Percentiles rank a stretch among this genome's conserved stretches.
Conservation (phyloP, 2,113 vertebrate species). For the Mormyrus lacerda region DNA sequence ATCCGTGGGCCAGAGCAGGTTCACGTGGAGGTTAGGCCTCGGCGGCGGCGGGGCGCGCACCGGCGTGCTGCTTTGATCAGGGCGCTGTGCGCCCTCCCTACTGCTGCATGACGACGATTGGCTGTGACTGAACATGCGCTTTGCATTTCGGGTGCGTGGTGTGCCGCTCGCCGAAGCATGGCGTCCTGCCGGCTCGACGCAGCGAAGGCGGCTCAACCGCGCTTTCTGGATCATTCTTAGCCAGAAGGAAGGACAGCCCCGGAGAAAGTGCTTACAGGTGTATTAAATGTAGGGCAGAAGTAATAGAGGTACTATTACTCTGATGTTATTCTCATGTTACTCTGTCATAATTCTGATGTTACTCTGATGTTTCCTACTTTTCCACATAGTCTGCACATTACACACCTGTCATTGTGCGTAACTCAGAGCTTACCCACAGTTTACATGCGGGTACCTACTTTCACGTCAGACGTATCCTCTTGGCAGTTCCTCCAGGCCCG, state of each 20-base stretch:
- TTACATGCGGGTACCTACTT: conserved; percentile 60
- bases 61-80: conserved; percentile 63
- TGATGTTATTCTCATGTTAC: not conserved
- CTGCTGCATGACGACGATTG: conserved; percentile 56
- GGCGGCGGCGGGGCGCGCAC: conserved; percentile 42
- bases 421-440: too few species aligned
- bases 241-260: not conserved
- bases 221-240: not conserved
- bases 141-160: conserved; percentile 26
- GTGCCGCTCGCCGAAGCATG: not conserved
- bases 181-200: not conserved
- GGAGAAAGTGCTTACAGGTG: not conserved
- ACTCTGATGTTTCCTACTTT: not conserved
- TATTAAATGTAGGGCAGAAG: not conserved
- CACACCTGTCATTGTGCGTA: not conserved
- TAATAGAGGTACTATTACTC: not conserved
- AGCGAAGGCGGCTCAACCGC: not conserved
- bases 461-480: conserved; percentile 95
- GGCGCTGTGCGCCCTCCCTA: conserved; percentile 50
- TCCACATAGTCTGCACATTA: not conserved
- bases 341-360: not conserved
- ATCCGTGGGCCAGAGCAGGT: conserved; percentile 29
- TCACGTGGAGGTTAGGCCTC: conserved; percentile 60
- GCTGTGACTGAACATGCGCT: conserved; percentile 55
- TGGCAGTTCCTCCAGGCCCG: conserved; percentile 96